phyloP scores from a whole-genome alignment of 2,888 invertebrate genomes.

The Diarsia brunnea region DNA sequence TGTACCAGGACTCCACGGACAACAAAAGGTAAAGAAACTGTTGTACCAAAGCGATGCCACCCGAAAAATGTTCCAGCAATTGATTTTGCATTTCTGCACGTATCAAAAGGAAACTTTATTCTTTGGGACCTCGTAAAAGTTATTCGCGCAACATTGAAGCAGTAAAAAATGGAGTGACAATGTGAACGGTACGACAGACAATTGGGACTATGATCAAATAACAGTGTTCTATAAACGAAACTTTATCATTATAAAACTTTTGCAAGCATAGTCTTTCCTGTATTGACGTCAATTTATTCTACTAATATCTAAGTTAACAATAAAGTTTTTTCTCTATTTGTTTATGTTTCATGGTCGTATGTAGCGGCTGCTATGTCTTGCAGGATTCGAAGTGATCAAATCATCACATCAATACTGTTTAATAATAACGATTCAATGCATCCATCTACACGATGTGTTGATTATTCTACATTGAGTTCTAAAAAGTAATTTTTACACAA shows the following conservation, averaged over 20 bases:
- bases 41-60: not conserved
- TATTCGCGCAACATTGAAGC: not conserved
- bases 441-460: no score
- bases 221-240: not conserved
- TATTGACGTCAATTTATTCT: not conserved
- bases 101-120: slow-evolving; percentile 44
- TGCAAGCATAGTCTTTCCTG: not conserved
- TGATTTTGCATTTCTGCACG: slow-evolving; percentile 48
- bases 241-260: not conserved
- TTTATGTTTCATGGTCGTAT: not conserved
- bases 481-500: no score
- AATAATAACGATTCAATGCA: no score
- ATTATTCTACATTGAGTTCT: no score
- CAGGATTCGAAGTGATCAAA: no score
- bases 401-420: no score
- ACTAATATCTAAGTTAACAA: not conserved
- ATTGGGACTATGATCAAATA: not conserved
- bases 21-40: not conserved
- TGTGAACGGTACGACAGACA: slow-evolving; percentile 2
- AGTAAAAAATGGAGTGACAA: slow-evolving; percentile 42
- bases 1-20: not conserved
- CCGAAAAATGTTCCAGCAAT: slow-evolving; percentile 12
- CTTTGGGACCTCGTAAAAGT: slow-evolving; percentile 29
- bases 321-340: not conserved
- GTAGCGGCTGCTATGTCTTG: no score